phyloP scores from a whole-genome alignment of 2,113 vertebrate species.

The Sander lucioperca region DNA sequence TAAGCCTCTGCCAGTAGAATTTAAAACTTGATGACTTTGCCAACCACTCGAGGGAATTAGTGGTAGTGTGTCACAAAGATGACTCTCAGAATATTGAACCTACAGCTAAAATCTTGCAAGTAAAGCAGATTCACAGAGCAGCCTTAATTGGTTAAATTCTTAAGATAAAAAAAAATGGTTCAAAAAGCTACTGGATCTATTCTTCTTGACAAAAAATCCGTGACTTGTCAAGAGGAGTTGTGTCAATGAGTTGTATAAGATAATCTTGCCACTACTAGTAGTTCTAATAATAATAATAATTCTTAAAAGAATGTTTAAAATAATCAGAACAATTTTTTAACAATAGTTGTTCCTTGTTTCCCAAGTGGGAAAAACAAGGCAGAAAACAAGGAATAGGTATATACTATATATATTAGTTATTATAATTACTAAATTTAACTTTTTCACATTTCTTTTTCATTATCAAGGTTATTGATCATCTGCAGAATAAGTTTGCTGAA shows the following conservation, averaged over 20 bases:
- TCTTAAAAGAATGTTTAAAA: too few relatives aligned
- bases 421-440: too few relatives aligned
- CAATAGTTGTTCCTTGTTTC: too few relatives aligned
- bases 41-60: neutral
- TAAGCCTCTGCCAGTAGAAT: neutral
- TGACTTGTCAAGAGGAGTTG: neutral
- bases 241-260: neutral
- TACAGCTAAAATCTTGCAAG: too few relatives aligned
- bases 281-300: too few relatives aligned
- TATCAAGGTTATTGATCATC: constrained; percentile 86
- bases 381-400: too few relatives aligned
- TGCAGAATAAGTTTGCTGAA: constrained; percentile 90
- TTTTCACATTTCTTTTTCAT: neutral
- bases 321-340: too few relatives aligned
- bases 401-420: too few relatives aligned
- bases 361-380: too few relatives aligned
- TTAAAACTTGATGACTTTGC: neutral
- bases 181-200: neutral
- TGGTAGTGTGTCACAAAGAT: constrained; percentile 8
- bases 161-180: neutral
- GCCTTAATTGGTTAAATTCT: neutral
- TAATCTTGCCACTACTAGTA: neutral
- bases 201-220: neutral
- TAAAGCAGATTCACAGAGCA: neutral
- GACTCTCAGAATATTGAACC: neutral